Percentiles rank a stretch among this genome's conserved stretches.
These are phyloP conservation scores for Excalfactoria chinensis DNA, from an alignment of 2,113 vertebrate genomes.

Conservation along the genomic window DNA sequence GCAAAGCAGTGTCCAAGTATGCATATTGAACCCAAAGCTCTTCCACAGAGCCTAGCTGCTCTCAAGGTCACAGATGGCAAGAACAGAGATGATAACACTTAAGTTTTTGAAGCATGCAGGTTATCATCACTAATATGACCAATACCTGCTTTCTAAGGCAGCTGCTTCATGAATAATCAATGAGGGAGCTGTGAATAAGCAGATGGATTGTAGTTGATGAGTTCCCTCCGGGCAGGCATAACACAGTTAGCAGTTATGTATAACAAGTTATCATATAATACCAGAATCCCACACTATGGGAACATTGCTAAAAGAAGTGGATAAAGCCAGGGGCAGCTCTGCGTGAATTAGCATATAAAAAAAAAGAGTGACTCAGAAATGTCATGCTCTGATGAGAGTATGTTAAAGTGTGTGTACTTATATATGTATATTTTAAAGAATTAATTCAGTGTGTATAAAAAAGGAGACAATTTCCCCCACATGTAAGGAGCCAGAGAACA, in stretches of 20 bases:
- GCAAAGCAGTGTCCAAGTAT: background rate
- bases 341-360: background rate
- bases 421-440: background rate
- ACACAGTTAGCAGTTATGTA: conserved; percentile 21
- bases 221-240: conserved; percentile 29
- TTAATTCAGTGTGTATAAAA: background rate
- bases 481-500: background rate
- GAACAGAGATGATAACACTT: background rate
- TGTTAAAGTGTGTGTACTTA: background rate
- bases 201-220: conserved; percentile 59
- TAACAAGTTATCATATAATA: conserved; percentile 32
- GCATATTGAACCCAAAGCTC: background rate
- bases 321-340: background rate
- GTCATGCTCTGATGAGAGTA: background rate
- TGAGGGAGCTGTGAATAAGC: conserved; percentile 47
- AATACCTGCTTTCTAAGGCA: conserved; percentile 49
- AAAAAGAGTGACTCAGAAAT: background rate
- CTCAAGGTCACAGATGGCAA: background rate
- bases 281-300: background rate
- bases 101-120: background rate
- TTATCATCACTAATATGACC: conserved; percentile 30
- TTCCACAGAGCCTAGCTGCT: background rate
- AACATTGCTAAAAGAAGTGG: background rate
- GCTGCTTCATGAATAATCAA: conserved; percentile 66
- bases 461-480: accelerated